Percentiles rank a stretch among this genome's conserved stretches.
phyloP scores from a whole-genome alignment of 2,797 vertebrate species.

The Ctenosaura bakeri region DNA sequence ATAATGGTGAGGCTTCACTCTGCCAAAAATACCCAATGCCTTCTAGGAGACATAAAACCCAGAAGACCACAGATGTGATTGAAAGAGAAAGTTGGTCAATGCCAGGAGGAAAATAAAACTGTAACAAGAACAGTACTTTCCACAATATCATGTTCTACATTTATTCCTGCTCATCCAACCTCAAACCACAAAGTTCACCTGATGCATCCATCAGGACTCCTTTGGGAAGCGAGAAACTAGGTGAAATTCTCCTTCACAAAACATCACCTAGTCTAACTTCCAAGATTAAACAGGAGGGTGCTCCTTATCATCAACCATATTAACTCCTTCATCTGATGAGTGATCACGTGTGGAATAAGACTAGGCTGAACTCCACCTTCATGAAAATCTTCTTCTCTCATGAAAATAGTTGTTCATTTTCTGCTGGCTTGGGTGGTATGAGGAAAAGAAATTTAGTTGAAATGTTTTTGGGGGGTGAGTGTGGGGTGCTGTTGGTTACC shows the following conservation, averaged over 20 bases:
- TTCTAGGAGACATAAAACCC: constrained; percentile 49
- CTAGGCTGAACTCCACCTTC: neutral
- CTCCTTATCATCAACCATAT: neutral
- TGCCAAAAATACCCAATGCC: constrained; percentile 45
- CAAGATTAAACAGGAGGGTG: neutral
- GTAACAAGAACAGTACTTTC: neutral
- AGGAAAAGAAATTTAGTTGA: neutral
- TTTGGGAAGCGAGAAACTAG: neutral
- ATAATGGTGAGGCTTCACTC: constrained; percentile 8
- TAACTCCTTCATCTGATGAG: neutral
- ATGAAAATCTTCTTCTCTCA: neutral
- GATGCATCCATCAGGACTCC: neutral
- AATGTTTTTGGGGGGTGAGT: too few species aligned
- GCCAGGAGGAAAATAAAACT: neutral
- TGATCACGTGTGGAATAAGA: neutral
- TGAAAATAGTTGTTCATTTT: neutral
- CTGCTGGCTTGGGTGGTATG: neutral
- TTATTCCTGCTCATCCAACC: neutral
- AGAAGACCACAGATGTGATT: neutral
- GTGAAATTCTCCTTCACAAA: neutral
- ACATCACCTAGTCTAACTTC: neutral
- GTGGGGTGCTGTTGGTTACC: too few species aligned
- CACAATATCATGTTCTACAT: constrained; percentile 1
- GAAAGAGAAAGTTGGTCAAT: constrained; percentile 19
- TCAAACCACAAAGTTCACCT: constrained; percentile 22